A percentile compares a stretch with the other conserved stretches of the same genome.
These are phyloP conservation scores for Panthera tigris DNA, from an alignment of 2,113 vertebrate species.

Conservation along the genomic window DNA sequence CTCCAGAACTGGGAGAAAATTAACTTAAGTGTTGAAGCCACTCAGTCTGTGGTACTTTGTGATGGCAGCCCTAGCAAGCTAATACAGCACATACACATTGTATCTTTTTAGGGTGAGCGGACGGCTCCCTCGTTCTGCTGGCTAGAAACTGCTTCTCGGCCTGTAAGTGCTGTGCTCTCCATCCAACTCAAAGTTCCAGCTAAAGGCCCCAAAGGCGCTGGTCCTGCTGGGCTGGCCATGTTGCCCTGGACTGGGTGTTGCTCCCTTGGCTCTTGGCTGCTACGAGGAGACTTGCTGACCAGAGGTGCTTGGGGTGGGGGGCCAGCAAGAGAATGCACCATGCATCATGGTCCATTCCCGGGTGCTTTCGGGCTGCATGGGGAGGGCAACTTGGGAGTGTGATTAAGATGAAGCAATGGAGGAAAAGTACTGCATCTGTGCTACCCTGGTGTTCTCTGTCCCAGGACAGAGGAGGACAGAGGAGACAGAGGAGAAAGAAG, in stretches of 20 bases:
- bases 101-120: neutral
- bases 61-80: neutral
- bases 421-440: neutral
- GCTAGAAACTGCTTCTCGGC: neutral
- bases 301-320: neutral
- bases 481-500: neutral
- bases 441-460: neutral
- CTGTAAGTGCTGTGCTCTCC: neutral
- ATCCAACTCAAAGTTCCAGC: neutral
- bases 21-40: neutral
- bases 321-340: neutral
- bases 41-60: neutral
- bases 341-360: neutral
- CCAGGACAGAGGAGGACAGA: neutral
- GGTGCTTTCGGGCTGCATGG: neutral
- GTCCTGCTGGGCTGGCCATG: neutral
- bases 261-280: neutral
- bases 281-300: neutral
- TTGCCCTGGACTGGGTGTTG: neutral
- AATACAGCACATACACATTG: neutral
- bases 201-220: neutral
- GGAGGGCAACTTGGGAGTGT: neutral
- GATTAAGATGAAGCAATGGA: neutral
- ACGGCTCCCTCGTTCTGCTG: neutral
- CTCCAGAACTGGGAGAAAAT: neutral